Evolutionary conservation across 1,140 invertebrate species (phyloP).

Genomic region (Macrostomum lignano): DNA sequence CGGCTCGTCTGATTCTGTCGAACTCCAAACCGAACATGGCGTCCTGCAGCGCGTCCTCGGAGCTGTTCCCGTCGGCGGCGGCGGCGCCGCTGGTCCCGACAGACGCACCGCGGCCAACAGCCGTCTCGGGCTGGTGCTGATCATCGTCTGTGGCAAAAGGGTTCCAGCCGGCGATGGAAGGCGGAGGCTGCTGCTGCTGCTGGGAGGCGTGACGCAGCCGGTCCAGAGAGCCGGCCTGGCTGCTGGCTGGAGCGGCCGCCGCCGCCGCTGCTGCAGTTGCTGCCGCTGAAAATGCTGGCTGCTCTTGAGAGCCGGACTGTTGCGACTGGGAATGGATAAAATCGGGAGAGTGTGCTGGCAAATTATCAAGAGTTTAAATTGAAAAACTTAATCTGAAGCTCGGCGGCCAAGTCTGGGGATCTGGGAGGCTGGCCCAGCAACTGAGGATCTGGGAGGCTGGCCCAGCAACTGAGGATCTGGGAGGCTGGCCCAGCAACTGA

Average conservation of each 20-base stretch:
- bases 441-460: too few relatives aligned
- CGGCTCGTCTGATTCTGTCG: slow-evolving; percentile 47
- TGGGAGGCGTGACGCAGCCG: slow-evolving; percentile 9
- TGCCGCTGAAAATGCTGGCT: slow-evolving; percentile 9
- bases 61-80: slow-evolving; percentile 32
- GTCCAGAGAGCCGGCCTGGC: slow-evolving; percentile 5
- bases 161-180: slow-evolving; percentile 44
- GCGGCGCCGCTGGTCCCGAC: too few relatives aligned
- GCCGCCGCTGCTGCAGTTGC: slow-evolving; percentile 10
- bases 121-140: too few relatives aligned
- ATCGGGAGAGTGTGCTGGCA: too few relatives aligned
- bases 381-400: too few relatives aligned
- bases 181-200: slow-evolving; percentile 11
- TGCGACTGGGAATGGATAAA: too few relatives aligned
- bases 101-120: too few relatives aligned
- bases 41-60: slow-evolving; percentile 46
- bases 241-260: slow-evolving; percentile 10
- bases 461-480: too few relatives aligned
- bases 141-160: slow-evolving; percentile 45
- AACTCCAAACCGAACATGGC: slow-evolving; percentile 57
- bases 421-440: too few relatives aligned
- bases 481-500: too few relatives aligned
- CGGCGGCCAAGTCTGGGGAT: too few relatives aligned
- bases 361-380: too few relatives aligned
- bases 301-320: background rate